These are phyloP conservation scores for Apantesis nais DNA, from an alignment of 2,888 invertebrate genomes.

Conservation along the genomic window DNA sequence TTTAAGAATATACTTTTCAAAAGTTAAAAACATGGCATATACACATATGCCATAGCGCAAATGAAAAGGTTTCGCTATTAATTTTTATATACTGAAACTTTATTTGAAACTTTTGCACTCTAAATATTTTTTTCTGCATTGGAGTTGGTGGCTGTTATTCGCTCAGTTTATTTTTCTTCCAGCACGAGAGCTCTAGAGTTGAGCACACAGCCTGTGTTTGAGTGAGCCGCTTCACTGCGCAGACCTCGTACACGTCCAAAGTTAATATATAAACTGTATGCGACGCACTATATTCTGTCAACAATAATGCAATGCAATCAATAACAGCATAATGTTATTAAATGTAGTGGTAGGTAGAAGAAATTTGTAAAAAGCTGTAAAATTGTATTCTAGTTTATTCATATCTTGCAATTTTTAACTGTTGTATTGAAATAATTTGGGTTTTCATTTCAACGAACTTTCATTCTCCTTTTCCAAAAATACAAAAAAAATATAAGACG, in stretches of 20 bases:
- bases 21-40: neutral
- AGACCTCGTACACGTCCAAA: slow-evolving; percentile 56
- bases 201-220: slow-evolving; percentile 73
- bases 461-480: too few species aligned
- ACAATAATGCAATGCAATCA: slow-evolving; percentile 58
- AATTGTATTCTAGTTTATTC: neutral
- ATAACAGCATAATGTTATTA: slow-evolving; percentile 45
- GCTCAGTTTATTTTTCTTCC: slow-evolving; percentile 77
- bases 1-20: neutral
- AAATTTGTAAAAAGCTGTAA: neutral
- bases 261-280: slow-evolving; percentile 70
- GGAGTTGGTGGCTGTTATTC: slow-evolving; percentile 70
- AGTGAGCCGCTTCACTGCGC: slow-evolving; percentile 69
- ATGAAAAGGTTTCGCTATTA: slow-evolving; percentile 39
- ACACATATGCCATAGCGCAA: neutral
- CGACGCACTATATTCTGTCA: slow-evolving; percentile 63
- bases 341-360: slow-evolving; percentile 1
- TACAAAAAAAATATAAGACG: too few species aligned
- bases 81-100: slow-evolving; percentile 53
- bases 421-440: neutral
- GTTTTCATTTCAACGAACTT: too few species aligned
- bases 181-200: slow-evolving; percentile 71
- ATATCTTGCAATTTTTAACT: neutral
- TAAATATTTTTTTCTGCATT: slow-evolving; percentile 67
- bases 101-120: slow-evolving; percentile 63